phyloP scores from a whole-genome alignment of 2,888 invertebrate species.

The Brachyptera putata region DNA sequence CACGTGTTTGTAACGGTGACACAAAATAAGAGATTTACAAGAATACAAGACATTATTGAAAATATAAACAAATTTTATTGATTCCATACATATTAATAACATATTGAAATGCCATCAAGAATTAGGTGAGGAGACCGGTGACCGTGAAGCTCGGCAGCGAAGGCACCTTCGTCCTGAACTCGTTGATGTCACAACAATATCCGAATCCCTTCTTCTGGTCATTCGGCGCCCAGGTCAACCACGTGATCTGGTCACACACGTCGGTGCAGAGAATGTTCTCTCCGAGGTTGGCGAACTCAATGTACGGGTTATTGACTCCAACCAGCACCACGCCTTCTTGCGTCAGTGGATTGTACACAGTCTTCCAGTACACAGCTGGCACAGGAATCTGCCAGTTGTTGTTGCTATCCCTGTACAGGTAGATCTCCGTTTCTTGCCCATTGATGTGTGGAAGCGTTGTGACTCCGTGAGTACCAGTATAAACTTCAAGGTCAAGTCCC shows the following conservation, averaged over 20 bases:
- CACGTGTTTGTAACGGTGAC: too few relatives aligned
- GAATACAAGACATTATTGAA: too few relatives aligned
- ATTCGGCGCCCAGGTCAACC: constrained; percentile 56
- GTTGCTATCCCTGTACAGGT: constrained; percentile 3
- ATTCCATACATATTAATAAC: too few relatives aligned
- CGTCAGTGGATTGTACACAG: constrained; percentile 51
- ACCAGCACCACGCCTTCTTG: constrained; percentile 56
- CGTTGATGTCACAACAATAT: neutral
- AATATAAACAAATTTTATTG: too few relatives aligned
- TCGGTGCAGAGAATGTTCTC: constrained; percentile 50
- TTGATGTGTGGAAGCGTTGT: constrained; percentile 36
- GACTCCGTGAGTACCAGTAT: constrained; percentile 43
- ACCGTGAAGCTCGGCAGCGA: neutral
- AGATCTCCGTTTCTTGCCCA: constrained; percentile 34
- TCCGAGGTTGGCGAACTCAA: neutral
- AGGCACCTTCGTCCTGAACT: neutral
- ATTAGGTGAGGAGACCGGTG: neutral
- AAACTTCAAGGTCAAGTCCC: too few relatives aligned
- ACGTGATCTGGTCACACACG: constrained; percentile 45
- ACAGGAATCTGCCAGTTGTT: constrained; percentile 6
- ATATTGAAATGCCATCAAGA: too few relatives aligned
- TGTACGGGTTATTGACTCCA: constrained; percentile 60
- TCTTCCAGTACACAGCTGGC: constrained; percentile 36
- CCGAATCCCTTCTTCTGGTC: too few relatives aligned
- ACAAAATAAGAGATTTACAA: too few relatives aligned